Evolutionary conservation across 1,140 invertebrate species (phyloP).

Genomic region (Chrysomallon squamiferum): DNA sequence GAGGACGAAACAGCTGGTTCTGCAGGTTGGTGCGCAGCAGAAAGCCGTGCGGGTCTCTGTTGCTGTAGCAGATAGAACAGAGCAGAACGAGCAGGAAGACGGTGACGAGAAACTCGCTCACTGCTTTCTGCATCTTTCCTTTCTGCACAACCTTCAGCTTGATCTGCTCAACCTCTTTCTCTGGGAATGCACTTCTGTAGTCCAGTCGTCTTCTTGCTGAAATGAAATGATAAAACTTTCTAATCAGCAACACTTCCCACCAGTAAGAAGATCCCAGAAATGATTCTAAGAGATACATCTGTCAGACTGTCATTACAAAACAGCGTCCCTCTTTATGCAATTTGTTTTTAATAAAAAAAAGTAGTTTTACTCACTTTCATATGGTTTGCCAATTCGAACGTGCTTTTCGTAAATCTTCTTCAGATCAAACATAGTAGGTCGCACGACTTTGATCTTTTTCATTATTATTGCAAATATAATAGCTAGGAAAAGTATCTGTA

Average conservation of each 20-base stretch:
- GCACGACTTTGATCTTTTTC: neutral
- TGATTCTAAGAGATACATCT: no score
- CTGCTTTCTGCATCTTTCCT: neutral
- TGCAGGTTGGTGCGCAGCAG: conserved; percentile 53
- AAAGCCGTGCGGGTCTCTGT: conserved; percentile 55
- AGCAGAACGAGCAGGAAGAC: conserved; percentile 60
- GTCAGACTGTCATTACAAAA: no score
- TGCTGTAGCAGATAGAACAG: conserved; percentile 55
- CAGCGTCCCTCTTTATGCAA: no score
- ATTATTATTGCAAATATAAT: conserved; percentile 17
- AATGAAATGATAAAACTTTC: no score
- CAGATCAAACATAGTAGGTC: conserved; percentile 1
- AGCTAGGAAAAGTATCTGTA: conserved; percentile 17
- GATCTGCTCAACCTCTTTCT: neutral
- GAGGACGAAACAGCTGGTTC: conserved; percentile 19
- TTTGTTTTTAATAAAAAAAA: no score
- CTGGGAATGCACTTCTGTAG: conserved; percentile 1
- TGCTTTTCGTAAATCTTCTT: neutral
- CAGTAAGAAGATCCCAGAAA: no score
- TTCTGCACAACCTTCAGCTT: neutral
- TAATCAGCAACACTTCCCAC: no score
- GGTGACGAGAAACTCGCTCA: conserved; percentile 58
- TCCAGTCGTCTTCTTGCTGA: neutral
- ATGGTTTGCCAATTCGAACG: neutral
- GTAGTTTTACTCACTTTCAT: no score